Evolutionary conservation across 2,797 vertebrate genomes (phyloP).

Genomic region (Eurystomus glaucurus): DNA sequence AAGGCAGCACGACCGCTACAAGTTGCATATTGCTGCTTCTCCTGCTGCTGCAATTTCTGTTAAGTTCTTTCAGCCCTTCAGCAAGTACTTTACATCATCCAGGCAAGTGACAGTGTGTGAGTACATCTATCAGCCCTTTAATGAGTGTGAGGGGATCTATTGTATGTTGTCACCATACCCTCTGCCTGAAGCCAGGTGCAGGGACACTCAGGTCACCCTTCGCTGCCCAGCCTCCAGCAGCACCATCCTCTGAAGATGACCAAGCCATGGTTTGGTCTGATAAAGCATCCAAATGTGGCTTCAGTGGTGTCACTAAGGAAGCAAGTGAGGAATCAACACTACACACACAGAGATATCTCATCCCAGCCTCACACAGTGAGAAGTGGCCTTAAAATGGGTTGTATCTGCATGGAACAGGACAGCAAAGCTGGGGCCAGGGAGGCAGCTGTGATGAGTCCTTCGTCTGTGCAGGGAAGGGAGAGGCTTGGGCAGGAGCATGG

Average conservation of each 20-base stretch:
- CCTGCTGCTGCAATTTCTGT: background rate
- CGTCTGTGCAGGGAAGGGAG: background rate
- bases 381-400: background rate
- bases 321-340: accelerated
- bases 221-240: background rate
- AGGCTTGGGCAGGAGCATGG: background rate
- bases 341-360: accelerated
- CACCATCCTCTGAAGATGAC: background rate
- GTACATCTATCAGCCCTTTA: accelerated
- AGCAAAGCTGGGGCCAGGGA: background rate
- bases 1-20: background rate
- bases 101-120: background rate
- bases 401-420: background rate
- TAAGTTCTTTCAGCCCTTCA: background rate
- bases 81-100: accelerated
- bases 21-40: background rate
- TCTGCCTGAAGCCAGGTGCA: background rate
- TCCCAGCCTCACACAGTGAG: background rate
- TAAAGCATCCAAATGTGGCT: accelerated
- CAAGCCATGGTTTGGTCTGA: background rate
- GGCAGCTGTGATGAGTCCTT: background rate
- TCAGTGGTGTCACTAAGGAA: accelerated
- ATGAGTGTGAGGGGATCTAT: accelerated
- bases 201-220: background rate
- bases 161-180: accelerated